Evolutionary conservation across 1,140 invertebrate genomes (phyloP), one percentile per base, ranked within the genome.

Genomic region (Dryas iulia): DNA sequence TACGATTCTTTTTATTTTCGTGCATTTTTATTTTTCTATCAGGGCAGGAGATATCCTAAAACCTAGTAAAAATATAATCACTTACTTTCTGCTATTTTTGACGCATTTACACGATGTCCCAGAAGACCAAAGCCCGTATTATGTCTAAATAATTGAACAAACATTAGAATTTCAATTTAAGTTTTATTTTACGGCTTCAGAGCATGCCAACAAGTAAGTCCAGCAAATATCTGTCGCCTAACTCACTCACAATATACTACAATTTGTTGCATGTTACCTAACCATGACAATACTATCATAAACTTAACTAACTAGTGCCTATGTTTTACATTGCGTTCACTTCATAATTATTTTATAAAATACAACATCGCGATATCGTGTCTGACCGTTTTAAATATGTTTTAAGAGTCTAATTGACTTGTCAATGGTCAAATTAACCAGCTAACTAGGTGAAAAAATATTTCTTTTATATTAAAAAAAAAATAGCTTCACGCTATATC

Each of bases 311-410:
- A 61, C 47, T 62, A 61, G n/a, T 21, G 6, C 39, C 39, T 47
- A 47, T 53, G 26, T 54, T 62, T 62, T 47, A 28, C 26, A 39
- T 52, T 2, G 28, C 31, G 23, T 25, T 18, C 18, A 30, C 53
- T 65, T 56, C 26, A 10, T 65, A 65, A 65, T 65, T 65, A 65
- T 35, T 39, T n/a, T 65, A 39, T 65, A 39, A 65, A 33, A 65
- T 65, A 65, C 31, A 47, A 47, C 59, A 30, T 11, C 67, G 23
- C 23, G 35, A 58, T 57, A 39, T 33, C 60, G 53, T 61, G 54
- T 61, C 24, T 63, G 47, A n/a, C 53, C 7, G 12, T 14, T 28
- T 57, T 57, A 59, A 63, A 69, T 59, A 26, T 52, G 60, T 0
- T 21, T 69, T 59, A 33, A 33, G 33, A 39, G 23, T 21, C 25